These are phyloP conservation scores for Helicoverpa assulta DNA, from an alignment of 2,888 invertebrate genomes.

Conservation along the genomic window DNA sequence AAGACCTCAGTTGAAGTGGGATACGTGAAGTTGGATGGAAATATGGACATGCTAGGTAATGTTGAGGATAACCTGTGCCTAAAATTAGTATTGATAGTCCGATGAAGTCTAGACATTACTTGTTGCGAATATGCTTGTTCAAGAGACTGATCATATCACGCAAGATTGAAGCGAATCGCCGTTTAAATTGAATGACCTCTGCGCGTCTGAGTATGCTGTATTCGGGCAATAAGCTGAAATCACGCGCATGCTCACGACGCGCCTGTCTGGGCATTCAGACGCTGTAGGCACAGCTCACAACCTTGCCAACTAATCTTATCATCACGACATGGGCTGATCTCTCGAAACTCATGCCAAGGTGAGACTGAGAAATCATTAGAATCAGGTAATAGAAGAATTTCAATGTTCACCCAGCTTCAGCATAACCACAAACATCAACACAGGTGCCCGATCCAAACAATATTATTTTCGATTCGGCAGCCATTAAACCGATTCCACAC, in stretches of 20 bases:
- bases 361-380: neutral
- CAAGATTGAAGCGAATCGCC: neutral
- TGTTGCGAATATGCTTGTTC: neutral
- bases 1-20: neutral
- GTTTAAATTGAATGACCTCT: constrained; percentile 1
- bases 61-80: neutral
- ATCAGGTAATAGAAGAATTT: neutral
- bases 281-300: neutral
- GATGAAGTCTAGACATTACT: too few species aligned
- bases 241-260: neutral
- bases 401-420: neutral
- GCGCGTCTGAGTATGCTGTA: neutral
- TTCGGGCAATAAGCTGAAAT: neutral
- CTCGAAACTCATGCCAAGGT: neutral
- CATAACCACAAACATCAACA: constrained; percentile 27
- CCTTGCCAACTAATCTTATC: constrained; percentile 1
- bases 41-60: neutral
- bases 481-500: constrained; percentile 48
- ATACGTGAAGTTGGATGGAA: neutral
- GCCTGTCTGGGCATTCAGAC: constrained; percentile 1
- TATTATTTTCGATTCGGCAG: constrained; percentile 51
- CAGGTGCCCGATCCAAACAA: constrained; percentile 47
- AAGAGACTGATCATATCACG: neutral
- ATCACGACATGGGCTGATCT: constrained; percentile 1
- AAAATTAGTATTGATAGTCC: neutral